Base-by-base conservation (phyloP, 2,797 vertebrate genomes). In the Triplophysa yarkandensis region DNA sequence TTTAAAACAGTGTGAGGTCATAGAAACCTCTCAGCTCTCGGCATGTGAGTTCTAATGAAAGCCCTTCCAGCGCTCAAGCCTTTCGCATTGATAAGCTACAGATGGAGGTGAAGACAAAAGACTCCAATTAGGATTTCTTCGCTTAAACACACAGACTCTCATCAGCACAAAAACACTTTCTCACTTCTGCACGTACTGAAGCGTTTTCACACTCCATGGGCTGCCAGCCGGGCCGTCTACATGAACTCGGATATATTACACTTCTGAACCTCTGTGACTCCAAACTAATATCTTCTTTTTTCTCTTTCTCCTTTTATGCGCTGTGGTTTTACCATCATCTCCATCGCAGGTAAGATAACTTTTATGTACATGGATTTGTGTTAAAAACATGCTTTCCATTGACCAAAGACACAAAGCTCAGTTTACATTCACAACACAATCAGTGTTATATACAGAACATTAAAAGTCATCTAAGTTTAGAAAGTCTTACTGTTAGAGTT, bases 51-150 rank as follows among this genome's bases (percentile, higher is more conserved):
- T 72, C 63, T 58, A 68, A 67, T 13, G 36, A 68, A 78, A 44
- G 57, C 77, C 48, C 57, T 76, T 81, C 66, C 66, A 68, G 63
- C 72, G 76, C 43, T 21, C n/a, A 65, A 79, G 46, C 64, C 68
- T 46, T 62, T 79, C 43, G 44, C 54, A 61, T 73, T 79, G 73
- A 81, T 81, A 76, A 79, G 64, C 68, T 74, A 73, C 80, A 81
- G 73, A 81, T 78, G 77, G 76, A 65, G 64, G 50, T 39, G 72
- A 78, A 78, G 77, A 81, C 76, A 81, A 81, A 81, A 75, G 76
- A 75, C 72, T 60, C 63, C 72, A 78, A 78, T 72, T 81, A 78
- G 68, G 55, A 76, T 76, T 72, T 76, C 4, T 70, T 78, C 43
- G 25, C 68, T 65, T 66, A 61, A 76, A 60, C 10, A 21, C 68